Evolutionary conservation across 92 coral and sea anemone species (phyloP).

Genomic region (Parazoanthus atlanticus): DNA sequence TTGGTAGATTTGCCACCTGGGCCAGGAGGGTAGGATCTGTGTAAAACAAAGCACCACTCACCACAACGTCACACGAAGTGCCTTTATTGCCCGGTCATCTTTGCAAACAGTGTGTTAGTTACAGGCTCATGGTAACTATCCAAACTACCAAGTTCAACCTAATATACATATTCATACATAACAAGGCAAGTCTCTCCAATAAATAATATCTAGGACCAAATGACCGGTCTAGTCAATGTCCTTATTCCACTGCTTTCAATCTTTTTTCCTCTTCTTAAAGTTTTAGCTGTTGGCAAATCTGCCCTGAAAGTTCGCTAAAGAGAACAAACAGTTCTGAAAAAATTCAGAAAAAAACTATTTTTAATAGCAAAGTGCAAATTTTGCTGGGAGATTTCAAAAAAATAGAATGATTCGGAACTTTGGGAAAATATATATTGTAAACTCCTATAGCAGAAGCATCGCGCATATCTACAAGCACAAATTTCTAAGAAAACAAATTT

Average conservation of each 20-base stretch:
- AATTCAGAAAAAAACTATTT: neutral
- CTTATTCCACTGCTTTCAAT: neutral
- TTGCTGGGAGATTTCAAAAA: neutral
- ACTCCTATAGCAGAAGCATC: neutral
- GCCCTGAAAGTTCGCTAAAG: neutral
- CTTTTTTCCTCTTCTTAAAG: no score
- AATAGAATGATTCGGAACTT: neutral
- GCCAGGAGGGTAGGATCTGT: neutral
- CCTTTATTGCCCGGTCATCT: neutral
- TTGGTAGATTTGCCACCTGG: neutral
- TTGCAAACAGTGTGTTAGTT: neutral
- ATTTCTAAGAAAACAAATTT: neutral
- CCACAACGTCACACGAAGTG: neutral
- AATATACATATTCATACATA: neutral
- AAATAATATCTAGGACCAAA: neutral
- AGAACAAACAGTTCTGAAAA: neutral
- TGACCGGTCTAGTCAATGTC: neutral
- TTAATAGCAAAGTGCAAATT: neutral
- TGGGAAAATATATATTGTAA: neutral
- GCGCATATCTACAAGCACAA: slow-evolving; percentile 27
- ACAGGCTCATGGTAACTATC: neutral
- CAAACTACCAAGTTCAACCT: neutral
- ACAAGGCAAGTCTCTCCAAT: neutral
- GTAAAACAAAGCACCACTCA: neutral
- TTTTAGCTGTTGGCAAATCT: neutral